Base-by-base conservation (phyloP, 2,888 invertebrate genomes). In the Pantelozetes paolii region DNA sequence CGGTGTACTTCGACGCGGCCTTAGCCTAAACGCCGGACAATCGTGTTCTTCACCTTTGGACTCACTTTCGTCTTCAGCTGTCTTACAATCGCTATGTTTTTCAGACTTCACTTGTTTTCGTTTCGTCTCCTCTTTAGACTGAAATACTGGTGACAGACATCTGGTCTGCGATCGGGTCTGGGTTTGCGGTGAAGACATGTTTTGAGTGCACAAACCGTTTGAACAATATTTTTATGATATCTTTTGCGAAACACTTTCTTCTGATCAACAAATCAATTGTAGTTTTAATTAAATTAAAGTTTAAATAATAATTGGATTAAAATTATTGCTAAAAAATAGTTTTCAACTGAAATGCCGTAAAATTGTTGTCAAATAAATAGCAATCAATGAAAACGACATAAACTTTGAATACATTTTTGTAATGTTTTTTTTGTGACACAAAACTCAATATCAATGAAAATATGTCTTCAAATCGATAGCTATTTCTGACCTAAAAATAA, bases 1-100 rank as follows among this genome's bases (percentile, higher is more conserved):
- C 11, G 64, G 64, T 32, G 64, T 64, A 64, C 64, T 64, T 18
- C 64, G 11, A 11, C 64, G 64, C 6, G 64, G 64, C 20, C 64
- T 32, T n/a, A 64, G 36, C 13, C 64, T 18, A 20, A 64, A 64
- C 8, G 64, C 64, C 36, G 64, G 64, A 64, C 64, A 18, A 11
- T 64, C 64, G 28, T 59, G 59, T 28, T 59, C 26, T 30, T 1
- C 28, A 30, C 18, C 5, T 1, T 50, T 50, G 1, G 50, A 3
- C 20, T 50, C 6, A n/a, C 20, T 20, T 2, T 50, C 50, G 5
- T 28, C 59, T 6, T 1, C 13, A 1, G 32, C 64, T 18, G 64
- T 36, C 36, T 64, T 64, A 64, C 64, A 64, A 18, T 64, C 64
- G 15, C 36, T 32, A 64, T 64, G 64, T 36, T 3, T 64, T 30